Percentiles rank a stretch among this genome's conserved stretches.
These are phyloP conservation scores for Prionailurus viverrinus DNA, from an alignment of 2,113 vertebrate genomes.

Conservation along the genomic window DNA sequence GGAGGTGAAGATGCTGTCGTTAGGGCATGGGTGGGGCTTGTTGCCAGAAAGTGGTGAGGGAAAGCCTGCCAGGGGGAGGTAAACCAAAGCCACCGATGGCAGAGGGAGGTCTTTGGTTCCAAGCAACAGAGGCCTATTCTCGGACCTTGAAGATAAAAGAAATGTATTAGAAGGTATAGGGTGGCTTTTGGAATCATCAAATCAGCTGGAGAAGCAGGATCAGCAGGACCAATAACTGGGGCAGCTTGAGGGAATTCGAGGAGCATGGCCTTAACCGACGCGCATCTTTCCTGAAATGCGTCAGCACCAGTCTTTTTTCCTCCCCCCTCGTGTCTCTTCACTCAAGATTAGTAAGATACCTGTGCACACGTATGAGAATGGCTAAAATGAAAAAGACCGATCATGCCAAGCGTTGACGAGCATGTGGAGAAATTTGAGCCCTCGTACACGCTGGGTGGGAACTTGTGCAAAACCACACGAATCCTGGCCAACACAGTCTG, in stretches of 20 bases:
- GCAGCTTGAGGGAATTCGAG: neutral
- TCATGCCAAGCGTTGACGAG: neutral
- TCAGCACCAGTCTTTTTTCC: neutral
- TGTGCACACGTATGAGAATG: neutral
- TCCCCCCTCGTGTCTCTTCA: neutral
- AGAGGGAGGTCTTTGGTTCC: neutral
- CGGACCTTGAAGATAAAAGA: neutral
- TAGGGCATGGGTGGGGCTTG: neutral
- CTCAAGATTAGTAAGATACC: neutral
- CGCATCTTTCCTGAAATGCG: neutral
- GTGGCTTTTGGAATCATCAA: neutral
- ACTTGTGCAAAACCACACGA: neutral
- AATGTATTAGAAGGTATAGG: neutral
- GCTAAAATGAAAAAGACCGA: neutral
- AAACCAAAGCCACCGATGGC: neutral
- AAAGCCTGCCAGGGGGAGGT: neutral
- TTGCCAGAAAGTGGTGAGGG: neutral
- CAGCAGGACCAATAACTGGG: neutral
- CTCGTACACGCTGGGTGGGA: neutral
- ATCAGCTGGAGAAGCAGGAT: neutral
- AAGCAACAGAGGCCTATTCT: neutral
- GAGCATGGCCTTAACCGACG: neutral
- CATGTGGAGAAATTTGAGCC: neutral
- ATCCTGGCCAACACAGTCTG: neutral
- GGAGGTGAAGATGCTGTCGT: neutral